These are phyloP conservation scores for Eurosta solidaginis DNA, from an alignment of 1,140 invertebrate genomes.

Conservation along the genomic window DNA sequence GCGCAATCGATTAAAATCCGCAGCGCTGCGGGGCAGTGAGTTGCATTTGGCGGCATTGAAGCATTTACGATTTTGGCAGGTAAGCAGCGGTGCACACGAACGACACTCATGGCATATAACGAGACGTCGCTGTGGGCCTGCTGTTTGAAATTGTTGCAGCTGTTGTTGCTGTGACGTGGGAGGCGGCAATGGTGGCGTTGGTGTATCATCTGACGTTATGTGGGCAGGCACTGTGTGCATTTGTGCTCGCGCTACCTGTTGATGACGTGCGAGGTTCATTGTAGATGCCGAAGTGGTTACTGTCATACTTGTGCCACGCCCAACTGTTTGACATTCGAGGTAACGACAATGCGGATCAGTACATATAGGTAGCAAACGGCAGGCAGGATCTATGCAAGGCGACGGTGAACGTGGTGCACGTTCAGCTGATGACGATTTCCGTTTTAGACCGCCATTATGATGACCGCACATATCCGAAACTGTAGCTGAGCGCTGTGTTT, in stretches of 20 bases:
- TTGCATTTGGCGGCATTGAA: conserved; percentile 59
- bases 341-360: conserved; percentile 58
- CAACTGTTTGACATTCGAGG: conserved; percentile 46
- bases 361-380: conserved; percentile 57
- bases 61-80: conserved; percentile 59
- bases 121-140: conserved; percentile 41
- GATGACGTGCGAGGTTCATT: conserved; percentile 52
- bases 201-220: conserved; percentile 51
- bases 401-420: conserved; percentile 53
- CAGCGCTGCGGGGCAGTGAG: conserved; percentile 60
- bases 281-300: conserved; percentile 48
- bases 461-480: conserved; percentile 55
- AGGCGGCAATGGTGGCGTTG: conserved; percentile 48
- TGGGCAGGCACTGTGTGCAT: conserved; percentile 54
- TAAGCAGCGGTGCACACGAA: conserved; percentile 50
- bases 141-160: conserved; percentile 25
- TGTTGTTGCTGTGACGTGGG: conserved; percentile 30
- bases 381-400: conserved; percentile 57
- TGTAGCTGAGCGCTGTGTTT: conserved; percentile 58
- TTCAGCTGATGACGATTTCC: conserved; percentile 57
- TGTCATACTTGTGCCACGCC: conserved; percentile 38
- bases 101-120: conserved; percentile 57
- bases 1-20: conserved; percentile 56
- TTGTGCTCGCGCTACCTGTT: conserved; percentile 54
- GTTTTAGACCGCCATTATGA: conserved; percentile 42